Base-by-base conservation (phyloP, 2,797 vertebrate species). In the Cephalopachus bancanus region DNA sequence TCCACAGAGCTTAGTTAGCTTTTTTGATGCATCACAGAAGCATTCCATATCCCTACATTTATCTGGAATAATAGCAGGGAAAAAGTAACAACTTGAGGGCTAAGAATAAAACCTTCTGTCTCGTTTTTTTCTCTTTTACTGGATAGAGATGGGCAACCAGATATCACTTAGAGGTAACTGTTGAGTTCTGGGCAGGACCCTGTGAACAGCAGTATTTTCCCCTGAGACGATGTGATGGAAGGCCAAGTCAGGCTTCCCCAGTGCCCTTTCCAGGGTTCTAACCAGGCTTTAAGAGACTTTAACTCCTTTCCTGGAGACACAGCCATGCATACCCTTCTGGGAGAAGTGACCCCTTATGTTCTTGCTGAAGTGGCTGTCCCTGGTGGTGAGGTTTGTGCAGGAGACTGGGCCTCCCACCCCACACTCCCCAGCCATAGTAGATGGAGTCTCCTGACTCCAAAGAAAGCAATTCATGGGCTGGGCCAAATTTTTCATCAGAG, bases 1-100 rank as follows among this genome's bases (percentile, higher is more conserved):
- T 69, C 37, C 24, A 28, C 12, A 16, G 53, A 22, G 5, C 33
- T 59, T 88, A 33, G 59, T 10, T 57, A 28, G n/a, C 44, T 65
- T 33, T 72, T 96, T 79, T 51, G 67, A 19, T 75, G 91, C n/a
- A 72, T 89, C 57, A 22, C 6, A 22, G 62, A 92, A 84, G 88
- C 17, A 67, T 67, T 44, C 53, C 33, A 11, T 33, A 76, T 28
- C 22, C 22, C n/a, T 71, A 15, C 33, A 49, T 1, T 55, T 72
- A 79, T 28, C 81, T 74, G 33, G 22, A 57, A 64, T 80, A 69
- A 67, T 65, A 20, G 11, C 72, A 72, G 57, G 72, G 49, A 24
- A 67, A 93, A 59, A 51, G 16, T 7, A 89, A 81, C 26, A 84
- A 55, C 16, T 16, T 1, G n/a, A 93, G 16, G 37, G 72, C 67